Conservation (phyloP, 1,140 invertebrate genomes). For the Procambarus clarkii region DNA sequence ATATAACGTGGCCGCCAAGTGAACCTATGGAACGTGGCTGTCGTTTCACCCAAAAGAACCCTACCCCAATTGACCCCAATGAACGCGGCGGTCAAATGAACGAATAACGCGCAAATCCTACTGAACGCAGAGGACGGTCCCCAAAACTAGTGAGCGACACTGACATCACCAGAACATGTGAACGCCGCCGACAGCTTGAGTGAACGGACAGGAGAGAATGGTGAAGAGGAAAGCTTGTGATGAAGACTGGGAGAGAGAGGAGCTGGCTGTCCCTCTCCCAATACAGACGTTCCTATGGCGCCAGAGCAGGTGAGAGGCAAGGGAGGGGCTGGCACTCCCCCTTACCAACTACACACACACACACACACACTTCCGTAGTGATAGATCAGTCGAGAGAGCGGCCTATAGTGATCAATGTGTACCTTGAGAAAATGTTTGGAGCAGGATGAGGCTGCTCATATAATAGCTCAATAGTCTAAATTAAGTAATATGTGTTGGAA, state of each 20-base stretch:
- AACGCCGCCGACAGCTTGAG: background rate
- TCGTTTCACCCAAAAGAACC: background rate
- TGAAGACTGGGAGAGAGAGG: constrained; percentile 65
- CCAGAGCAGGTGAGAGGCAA: constrained; percentile 86
- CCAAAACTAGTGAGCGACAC: background rate
- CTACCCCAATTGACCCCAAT: too few species aligned
- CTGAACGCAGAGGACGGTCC: too few species aligned
- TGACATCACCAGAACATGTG: background rate
- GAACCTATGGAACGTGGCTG: background rate
- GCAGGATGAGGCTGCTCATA: too few species aligned
- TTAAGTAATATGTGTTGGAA: too few species aligned
- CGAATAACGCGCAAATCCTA: too few species aligned
- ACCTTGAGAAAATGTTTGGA: too few species aligned
- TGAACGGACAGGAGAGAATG: constrained; percentile 23
- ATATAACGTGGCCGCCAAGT: background rate
- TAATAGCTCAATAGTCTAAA: too few species aligned
- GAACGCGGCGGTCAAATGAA: background rate
- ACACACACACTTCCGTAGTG: constrained; percentile 98
- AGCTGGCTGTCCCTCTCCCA: constrained; percentile 88
- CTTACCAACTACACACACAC: too few species aligned
- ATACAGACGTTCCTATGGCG: constrained; percentile 98
- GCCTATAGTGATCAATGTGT: too few species aligned
- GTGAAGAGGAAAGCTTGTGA: constrained; percentile 58
- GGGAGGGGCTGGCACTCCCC: constrained; percentile 80
- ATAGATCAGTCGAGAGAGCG: constrained; percentile 86